Evolutionary conservation across 2,888 invertebrate genomes (phyloP).

Genomic region (Cheilosia soror): DNA sequence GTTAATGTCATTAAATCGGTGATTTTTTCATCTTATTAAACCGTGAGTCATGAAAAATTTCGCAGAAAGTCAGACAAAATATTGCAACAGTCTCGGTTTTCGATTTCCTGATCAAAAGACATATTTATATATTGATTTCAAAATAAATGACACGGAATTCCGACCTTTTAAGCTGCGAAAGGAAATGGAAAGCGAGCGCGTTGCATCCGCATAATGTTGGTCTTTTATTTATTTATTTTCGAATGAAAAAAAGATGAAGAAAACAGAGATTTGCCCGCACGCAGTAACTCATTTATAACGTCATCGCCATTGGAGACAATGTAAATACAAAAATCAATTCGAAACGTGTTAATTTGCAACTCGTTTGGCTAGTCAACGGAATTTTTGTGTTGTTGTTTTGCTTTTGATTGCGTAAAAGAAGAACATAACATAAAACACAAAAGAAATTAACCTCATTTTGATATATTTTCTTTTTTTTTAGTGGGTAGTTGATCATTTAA

Average conservation of each 20-base stretch:
- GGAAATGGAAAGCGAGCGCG: slow-evolving; percentile 32
- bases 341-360: slow-evolving; percentile 70
- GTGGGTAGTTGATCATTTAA: slow-evolving; percentile 47
- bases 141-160: slow-evolving; percentile 39
- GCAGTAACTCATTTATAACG: slow-evolving; percentile 58
- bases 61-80: slow-evolving; percentile 26
- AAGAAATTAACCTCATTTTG: slow-evolving; percentile 66
- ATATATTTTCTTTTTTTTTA: slow-evolving; percentile 1
- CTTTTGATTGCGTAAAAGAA: slow-evolving; percentile 50
- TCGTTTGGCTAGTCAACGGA: slow-evolving; percentile 55
- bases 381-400: slow-evolving; percentile 10
- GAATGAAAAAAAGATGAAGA: background rate
- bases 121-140: slow-evolving; percentile 25
- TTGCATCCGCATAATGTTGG: slow-evolving; percentile 47
- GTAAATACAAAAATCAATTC: slow-evolving; percentile 52
- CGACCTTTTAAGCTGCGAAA: background rate
- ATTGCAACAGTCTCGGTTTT: slow-evolving; percentile 21
- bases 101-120: slow-evolving; percentile 40
- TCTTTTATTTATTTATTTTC: background rate
- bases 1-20: background rate
- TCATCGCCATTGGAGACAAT: slow-evolving; percentile 59
- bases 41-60: slow-evolving; percentile 35
- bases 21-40: background rate
- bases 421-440: slow-evolving; percentile 34
- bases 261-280: slow-evolving; percentile 31